phyloP scores from a whole-genome alignment of 2,797 vertebrate genomes.

The Propithecus perrieri region DNA sequence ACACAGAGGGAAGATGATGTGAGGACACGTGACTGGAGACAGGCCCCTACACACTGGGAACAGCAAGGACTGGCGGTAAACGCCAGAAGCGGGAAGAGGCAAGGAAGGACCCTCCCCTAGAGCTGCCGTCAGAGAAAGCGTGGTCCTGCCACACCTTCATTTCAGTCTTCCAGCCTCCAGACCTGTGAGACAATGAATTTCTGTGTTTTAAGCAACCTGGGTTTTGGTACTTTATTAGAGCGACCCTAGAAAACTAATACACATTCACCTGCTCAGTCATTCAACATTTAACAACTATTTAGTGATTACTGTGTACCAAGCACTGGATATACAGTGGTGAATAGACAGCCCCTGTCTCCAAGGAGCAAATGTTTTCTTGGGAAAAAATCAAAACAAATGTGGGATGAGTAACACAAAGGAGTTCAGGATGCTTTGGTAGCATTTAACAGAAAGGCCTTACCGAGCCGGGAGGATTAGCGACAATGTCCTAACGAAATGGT shows the following conservation, averaged over 20 bases:
- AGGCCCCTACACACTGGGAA: neutral
- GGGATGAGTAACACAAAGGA: too few relatives aligned
- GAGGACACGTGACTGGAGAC: neutral
- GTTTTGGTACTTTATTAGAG: too few relatives aligned
- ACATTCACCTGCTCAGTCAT: neutral
- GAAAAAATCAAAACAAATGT: neutral
- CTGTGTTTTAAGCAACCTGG: too few relatives aligned
- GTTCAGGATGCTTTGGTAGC: too few relatives aligned
- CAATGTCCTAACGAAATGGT: too few relatives aligned
- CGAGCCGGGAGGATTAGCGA: too few relatives aligned
- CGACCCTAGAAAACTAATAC: neutral
- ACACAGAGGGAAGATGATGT: neutral
- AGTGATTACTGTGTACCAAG: neutral
- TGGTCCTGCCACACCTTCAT: too few relatives aligned
- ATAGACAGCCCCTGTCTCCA: neutral
- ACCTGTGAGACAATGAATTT: too few relatives aligned
- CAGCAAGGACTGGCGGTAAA: neutral
- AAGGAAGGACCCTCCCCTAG: neutral
- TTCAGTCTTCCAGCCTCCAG: too few relatives aligned
- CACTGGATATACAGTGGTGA: neutral
- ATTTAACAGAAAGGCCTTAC: neutral
- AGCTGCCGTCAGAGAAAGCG: too few relatives aligned
- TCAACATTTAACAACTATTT: neutral
- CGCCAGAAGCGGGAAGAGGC: neutral
- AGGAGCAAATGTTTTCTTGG: neutral